A percentile compares a stretch with the other conserved stretches of the same genome.
Conservation (phyloP, 2,888 invertebrate species). For the Amblyjoppa fuscipennis region DNA sequence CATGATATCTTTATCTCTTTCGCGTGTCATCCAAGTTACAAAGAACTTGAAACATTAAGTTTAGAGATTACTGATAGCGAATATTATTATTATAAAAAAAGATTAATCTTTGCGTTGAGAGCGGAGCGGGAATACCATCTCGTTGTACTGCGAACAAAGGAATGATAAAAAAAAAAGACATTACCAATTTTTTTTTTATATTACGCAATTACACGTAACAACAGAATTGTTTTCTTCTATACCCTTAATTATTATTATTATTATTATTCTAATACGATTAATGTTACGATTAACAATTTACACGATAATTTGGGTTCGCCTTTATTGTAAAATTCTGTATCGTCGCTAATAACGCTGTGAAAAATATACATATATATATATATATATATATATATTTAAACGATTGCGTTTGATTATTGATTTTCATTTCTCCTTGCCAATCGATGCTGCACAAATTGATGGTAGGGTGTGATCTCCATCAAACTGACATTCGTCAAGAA, state of each 20-base stretch:
- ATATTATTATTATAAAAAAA: conserved; percentile 66
- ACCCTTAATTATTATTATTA: conserved; percentile 67
- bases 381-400: conserved; percentile 57
- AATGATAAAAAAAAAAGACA: conserved; percentile 75
- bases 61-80: conserved; percentile 61
- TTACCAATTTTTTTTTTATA: conserved; percentile 72
- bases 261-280: conserved; percentile 78
- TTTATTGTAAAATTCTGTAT: conserved; percentile 82
- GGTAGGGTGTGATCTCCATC: background rate
- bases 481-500: too few relatives aligned
- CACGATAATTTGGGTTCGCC: conserved; percentile 74
- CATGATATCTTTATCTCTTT: conserved; percentile 51
- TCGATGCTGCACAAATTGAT: background rate
- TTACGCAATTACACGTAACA: conserved; percentile 69
- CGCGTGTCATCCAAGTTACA: conserved; percentile 61
- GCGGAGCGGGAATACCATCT: conserved; percentile 30
- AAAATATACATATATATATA: conserved; percentile 73
- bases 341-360: conserved; percentile 83
- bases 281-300: conserved; percentile 81
- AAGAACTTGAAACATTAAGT: conserved; percentile 60
- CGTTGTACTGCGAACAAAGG: conserved; percentile 47
- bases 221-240: conserved; percentile 65
- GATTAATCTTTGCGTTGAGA: conserved; percentile 51
- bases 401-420: background rate
- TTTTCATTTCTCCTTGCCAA: background rate